Evolutionary conservation across 2,888 invertebrate genomes (phyloP), one percentile per base, ranked within the genome.

Genomic region (Meloe dianella): DNA sequence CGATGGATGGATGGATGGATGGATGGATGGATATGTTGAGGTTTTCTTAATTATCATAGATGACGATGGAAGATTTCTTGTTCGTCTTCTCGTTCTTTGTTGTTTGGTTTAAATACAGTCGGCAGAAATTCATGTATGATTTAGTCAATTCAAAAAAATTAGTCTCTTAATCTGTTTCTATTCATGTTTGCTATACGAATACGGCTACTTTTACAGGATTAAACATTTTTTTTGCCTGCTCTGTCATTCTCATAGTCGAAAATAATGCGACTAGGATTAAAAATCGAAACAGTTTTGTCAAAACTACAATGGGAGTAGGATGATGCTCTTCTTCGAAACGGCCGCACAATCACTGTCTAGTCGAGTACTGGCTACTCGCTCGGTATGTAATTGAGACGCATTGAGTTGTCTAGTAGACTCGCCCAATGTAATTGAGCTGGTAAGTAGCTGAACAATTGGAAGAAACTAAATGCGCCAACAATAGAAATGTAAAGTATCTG

Each of bases 21-120:
- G 22, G 51, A 22, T 14, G 51, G 24, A 47, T 14, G 51, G 24
- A 22, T 41, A 64, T 67, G 64, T 32, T 35, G 51, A 58, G 58
- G 41, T 64, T 67, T 63, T 60, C 47, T 66, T 67, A 67, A 67
- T 67, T 67, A 67, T 64, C 64, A 38, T 61, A 67, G 64, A 67
- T 67, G 67, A 67, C 67, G 67, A 14, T 64, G 67, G 64, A 64
- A 64, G 27, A 64, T 67, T 67, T 64, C 60, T 67, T 64, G n/a
- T 41, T 41, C 35, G 8, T 41, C 17, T 1, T 51, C 24, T 22
- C 12, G 2, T 1, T 51, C 20, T 51, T 51, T 51, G 24, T 24
- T 51, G 4, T 22, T 51, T 5, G 1, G 24, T 51, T 24, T 12
- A 51, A 47, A 47, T n/a, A 17, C 22, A 20, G 22, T 24, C 51